phyloP scores from a whole-genome alignment of 2,797 vertebrate species.

The Catharus ustulatus region DNA sequence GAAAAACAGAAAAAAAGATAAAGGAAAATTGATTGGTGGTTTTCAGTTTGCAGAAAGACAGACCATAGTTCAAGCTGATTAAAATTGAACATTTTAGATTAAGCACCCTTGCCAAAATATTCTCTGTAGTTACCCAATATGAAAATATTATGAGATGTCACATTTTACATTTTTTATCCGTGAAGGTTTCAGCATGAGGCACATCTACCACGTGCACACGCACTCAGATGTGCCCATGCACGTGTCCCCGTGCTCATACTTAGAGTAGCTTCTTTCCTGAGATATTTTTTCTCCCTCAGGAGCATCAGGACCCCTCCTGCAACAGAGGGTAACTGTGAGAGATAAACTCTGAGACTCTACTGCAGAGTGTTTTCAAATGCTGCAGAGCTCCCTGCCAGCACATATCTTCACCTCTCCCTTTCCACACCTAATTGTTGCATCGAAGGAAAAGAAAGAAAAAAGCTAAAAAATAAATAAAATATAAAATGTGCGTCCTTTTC shows the following conservation, averaged over 20 bases:
- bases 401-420: neutral
- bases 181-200: slow-evolving; percentile 12
- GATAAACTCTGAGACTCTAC: slow-evolving; percentile 38
- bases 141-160: slow-evolving; percentile 80
- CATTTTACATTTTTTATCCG: slow-evolving; percentile 68
- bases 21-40: slow-evolving; percentile 91
- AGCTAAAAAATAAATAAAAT: fast-evolving
- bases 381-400: neutral
- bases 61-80: slow-evolving; percentile 89
- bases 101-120: slow-evolving; percentile 84
- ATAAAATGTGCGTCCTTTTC: neutral
- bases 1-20: slow-evolving; percentile 84
- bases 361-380: neutral
- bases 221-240: neutral
- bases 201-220: neutral
- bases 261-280: slow-evolving; percentile 33
- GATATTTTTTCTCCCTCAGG: slow-evolving; percentile 41
- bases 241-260: neutral
- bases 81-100: slow-evolving; percentile 88
- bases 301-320: neutral
- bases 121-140: slow-evolving; percentile 83
- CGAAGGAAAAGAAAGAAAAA: neutral
- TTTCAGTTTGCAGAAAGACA: slow-evolving; percentile 91
- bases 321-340: slow-evolving; percentile 3
- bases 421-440: neutral